A percentile compares a stretch with the other conserved stretches of the same genome.
These are phyloP conservation scores for Trissolcus basalis DNA, from an alignment of 1,140 invertebrate species.

Conservation along the genomic window DNA sequence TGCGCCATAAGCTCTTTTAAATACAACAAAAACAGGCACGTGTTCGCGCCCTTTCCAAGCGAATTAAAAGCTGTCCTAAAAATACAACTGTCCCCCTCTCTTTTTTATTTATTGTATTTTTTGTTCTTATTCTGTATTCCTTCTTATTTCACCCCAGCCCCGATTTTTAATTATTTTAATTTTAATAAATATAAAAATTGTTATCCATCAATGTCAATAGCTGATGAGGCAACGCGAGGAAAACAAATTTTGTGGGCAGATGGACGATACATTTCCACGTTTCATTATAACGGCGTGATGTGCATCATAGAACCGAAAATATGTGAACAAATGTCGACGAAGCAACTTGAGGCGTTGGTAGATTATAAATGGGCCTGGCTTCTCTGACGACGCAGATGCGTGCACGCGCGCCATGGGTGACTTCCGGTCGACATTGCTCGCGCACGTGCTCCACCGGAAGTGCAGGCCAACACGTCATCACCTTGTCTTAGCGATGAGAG, in stretches of 20 bases:
- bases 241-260: not conserved
- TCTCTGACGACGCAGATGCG: slow-evolving; percentile 40
- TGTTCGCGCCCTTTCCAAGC: not conserved
- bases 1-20: not conserved
- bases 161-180: not conserved
- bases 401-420: slow-evolving; percentile 51
- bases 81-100: too few relatives aligned
- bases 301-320: too few relatives aligned
- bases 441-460: slow-evolving; percentile 69
- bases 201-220: too few relatives aligned
- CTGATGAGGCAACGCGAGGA: too few relatives aligned
- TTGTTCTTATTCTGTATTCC: not conserved
- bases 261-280: too few relatives aligned
- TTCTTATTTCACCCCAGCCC: too few relatives aligned
- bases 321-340: too few relatives aligned
- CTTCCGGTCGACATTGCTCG: slow-evolving; percentile 58
- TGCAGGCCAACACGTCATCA: slow-evolving; percentile 63
- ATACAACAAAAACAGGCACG: slow-evolving; percentile 3
- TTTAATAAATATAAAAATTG: too few relatives aligned
- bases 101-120: slow-evolving; percentile 1
- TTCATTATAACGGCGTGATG: too few relatives aligned
- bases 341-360: too few relatives aligned
- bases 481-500: slow-evolving; percentile 33
- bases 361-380: slow-evolving; percentile 31
- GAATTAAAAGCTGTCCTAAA: slow-evolving; percentile 13